Evolutionary conservation across 1,140 invertebrate genomes (phyloP).

Genomic region (Aphidius ervi): DNA sequence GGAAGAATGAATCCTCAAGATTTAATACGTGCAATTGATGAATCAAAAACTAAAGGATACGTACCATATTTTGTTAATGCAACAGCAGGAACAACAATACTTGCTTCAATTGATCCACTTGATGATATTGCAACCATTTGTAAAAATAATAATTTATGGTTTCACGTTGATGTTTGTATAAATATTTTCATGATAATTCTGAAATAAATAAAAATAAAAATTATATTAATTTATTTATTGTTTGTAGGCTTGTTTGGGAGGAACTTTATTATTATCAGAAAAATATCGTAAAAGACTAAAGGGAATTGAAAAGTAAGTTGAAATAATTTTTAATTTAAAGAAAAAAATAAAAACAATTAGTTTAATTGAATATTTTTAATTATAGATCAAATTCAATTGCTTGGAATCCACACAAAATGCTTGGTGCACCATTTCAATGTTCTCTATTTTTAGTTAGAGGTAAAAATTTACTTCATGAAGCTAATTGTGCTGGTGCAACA

Average conservation of each 20-base stretch:
- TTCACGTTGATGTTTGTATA: conserved; percentile 77
- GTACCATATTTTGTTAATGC: conserved; percentile 69
- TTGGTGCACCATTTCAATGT: conserved; percentile 84
- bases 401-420: conserved; percentile 93
- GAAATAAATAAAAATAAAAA: not conserved
- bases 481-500: conserved; percentile 73
- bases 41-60: conserved; percentile 47
- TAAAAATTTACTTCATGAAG: conserved; percentile 63
- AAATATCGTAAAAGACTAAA: conserved; percentile 61
- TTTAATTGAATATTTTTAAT: conserved; percentile 17
- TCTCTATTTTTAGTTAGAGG: conserved; percentile 72
- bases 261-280: conserved; percentile 67
- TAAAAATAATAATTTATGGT: conserved; percentile 65
- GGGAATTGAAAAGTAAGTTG: conserved; percentile 66
- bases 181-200: not conserved
- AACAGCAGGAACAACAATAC: conserved; percentile 71
- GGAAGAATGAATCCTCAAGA: conserved; percentile 64
- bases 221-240: conserved; percentile 1
- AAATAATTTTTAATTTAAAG: not conserved
- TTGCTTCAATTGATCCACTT: conserved; percentile 84
- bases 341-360: too few species aligned
- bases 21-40: conserved; percentile 55
- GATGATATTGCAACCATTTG: conserved; percentile 68
- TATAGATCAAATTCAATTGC: conserved; percentile 74
- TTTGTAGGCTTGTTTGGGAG: conserved; percentile 77